Conservation (phyloP, 1,140 invertebrate species). For the Dreissena rostriformis region DNA sequence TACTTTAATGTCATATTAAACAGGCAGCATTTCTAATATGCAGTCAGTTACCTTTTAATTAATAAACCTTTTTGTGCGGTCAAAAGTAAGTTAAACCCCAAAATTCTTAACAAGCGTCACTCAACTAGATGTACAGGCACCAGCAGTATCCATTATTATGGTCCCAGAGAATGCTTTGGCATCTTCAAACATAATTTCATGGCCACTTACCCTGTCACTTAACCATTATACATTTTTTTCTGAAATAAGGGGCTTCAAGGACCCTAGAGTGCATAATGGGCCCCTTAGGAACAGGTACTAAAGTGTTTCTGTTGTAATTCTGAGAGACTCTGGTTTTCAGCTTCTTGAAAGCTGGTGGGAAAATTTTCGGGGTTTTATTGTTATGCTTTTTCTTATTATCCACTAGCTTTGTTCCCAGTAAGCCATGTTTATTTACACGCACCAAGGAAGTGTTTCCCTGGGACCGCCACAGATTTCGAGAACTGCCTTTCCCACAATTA, state of each 20-base stretch:
- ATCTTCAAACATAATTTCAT: neutral
- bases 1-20: too few relatives aligned
- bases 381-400: conserved; percentile 48
- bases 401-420: conserved; percentile 37
- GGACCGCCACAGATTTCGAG: conserved; percentile 2
- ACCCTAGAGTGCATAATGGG: neutral
- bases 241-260: neutral
- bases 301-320: conserved; percentile 18
- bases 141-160: neutral
- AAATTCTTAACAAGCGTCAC: too few relatives aligned
- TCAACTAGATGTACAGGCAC: too few relatives aligned
- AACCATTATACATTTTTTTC: conserved; percentile 4
- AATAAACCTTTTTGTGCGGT: too few relatives aligned
- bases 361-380: conserved; percentile 31
- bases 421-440: conserved; percentile 45
- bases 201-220: conserved; percentile 1
- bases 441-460: conserved; percentile 16
- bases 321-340: neutral
- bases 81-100: too few relatives aligned
- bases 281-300: conserved; percentile 8
- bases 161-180: conserved; percentile 6
- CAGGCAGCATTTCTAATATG: too few relatives aligned
- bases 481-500: conserved; percentile 34
- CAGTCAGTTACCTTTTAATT: too few relatives aligned
- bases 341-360: conserved; percentile 16